Conservation (phyloP, 2,888 invertebrate species). For the Liopterus haemorrhoidalis region DNA sequence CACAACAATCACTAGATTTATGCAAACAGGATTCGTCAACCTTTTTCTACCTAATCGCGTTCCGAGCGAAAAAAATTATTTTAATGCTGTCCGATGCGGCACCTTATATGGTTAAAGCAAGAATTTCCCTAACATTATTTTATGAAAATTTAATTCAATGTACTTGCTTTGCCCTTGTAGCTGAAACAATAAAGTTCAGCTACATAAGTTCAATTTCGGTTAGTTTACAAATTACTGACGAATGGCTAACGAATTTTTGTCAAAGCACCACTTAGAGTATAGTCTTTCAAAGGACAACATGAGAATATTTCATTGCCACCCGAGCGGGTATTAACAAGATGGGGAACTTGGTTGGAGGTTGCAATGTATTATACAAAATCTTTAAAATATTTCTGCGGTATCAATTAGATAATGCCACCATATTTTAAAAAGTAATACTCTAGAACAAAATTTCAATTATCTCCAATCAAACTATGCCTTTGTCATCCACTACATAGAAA, state of each 20-base stretch:
- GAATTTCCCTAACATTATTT: conserved; percentile 4
- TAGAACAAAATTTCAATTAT: conserved; percentile 4
- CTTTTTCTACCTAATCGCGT: too few relatives aligned
- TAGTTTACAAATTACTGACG: conserved; percentile 16
- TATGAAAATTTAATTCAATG: conserved; percentile 20
- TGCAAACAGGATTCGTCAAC: too few relatives aligned
- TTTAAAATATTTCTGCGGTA: conserved; percentile 5
- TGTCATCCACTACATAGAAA: conserved; percentile 7
- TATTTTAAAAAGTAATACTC: conserved; percentile 4
- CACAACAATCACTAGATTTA: too few relatives aligned
- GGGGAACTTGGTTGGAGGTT: conserved; percentile 20
- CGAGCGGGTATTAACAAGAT: conserved; percentile 18
- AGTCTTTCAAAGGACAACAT: conserved; percentile 9
- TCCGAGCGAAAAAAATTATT: conserved; percentile 3
- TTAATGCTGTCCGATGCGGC: conserved; percentile 4
- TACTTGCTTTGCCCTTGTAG: conserved; percentile 14
- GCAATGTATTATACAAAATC: conserved; percentile 12
- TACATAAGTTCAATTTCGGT: conserved; percentile 13
- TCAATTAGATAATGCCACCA: neutral
- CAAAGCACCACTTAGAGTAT: conserved; percentile 16
- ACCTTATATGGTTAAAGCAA: conserved; percentile 2
- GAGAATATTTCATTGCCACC: conserved; percentile 6
- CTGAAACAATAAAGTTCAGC: conserved; percentile 16
- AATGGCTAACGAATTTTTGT: conserved; percentile 20
- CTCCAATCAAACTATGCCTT: conserved; percentile 6